Evolutionary conservation across 1,140 invertebrate species (phyloP), one percentile per base, ranked within the genome.

Genomic region (Cepaea nemoralis): DNA sequence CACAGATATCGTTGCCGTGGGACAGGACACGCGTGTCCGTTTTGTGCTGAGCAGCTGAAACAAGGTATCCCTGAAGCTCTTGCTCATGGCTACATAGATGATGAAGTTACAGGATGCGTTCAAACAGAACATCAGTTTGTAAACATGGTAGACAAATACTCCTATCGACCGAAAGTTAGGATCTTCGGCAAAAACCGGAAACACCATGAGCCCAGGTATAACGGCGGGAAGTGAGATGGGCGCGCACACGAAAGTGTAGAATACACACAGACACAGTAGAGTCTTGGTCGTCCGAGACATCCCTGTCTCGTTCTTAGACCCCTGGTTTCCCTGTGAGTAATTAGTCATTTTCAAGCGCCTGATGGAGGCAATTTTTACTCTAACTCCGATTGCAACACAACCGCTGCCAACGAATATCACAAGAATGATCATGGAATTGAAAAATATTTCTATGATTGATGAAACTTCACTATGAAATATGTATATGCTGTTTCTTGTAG

Each of bases 71-170:
- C 59, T 77, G 37, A 71, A 71, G 24, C 24, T 39, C n/a, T 71
- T 71, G 37, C 40, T 75, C 73, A 75, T 75, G 16, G 45, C 73
- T 1, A 75, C 73, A 35, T 75, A 75, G 48, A 75, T 75, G 42
- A 75, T 35, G 16, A 50, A 75, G 31, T 75, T 50, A 27, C 73
- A 45, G 8, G 73, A 75, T 1, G 40, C 45, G 73, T 75, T 75
- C 24, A 75, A 50, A 27, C 73, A 75, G 16, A 45, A 45, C 5
- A 50, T 42, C 12, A 75, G 31, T 10, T 75, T 75, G 31, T 33
- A 33, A 1, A 75, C 40, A 22, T 75, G 73, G 45, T 75, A 75
- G 19, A 75, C 31, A 42, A 75, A 48, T 5, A 71, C 69, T 6
- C 40, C 69, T 22, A 71, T 27, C 6, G 69, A 71, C 35, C 59